These are phyloP conservation scores for Drosophila antonietae DNA, from an alignment of 2,888 invertebrate genomes.

Conservation along the genomic window DNA sequence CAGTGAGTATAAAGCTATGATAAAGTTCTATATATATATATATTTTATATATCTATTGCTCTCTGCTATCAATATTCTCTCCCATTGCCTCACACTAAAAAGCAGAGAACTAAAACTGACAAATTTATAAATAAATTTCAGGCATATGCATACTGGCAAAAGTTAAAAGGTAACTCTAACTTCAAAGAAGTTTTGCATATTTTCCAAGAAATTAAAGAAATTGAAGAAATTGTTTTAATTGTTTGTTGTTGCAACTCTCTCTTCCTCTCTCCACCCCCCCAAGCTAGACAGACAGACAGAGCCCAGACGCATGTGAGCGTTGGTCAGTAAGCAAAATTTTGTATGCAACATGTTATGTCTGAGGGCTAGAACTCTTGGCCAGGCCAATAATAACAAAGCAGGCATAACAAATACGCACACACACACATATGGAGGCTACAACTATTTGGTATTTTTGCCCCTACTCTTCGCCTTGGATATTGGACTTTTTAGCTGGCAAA, in stretches of 20 bases:
- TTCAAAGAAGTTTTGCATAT: conserved; percentile 59
- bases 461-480: conserved; percentile 15
- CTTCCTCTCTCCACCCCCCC: not conserved
- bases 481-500: conserved; percentile 60
- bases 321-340: conserved; percentile 12
- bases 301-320: not conserved
- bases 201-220: conserved; percentile 51
- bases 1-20: too few relatives aligned
- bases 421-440: conserved; percentile 35
- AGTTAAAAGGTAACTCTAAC: conserved; percentile 22
- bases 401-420: conserved; percentile 33
- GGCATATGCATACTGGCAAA: conserved; percentile 1
- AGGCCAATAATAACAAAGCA: conserved; percentile 70
- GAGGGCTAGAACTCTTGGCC: conserved; percentile 47
- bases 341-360: conserved; percentile 48
- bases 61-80: too few relatives aligned
- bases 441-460: conserved; percentile 53
- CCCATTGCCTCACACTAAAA: not conserved
- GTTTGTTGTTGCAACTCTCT: conserved; percentile 37
- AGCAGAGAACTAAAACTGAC: not conserved
- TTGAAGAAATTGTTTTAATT: conserved; percentile 73
- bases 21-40: too few relatives aligned
- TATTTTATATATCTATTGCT: too few relatives aligned
- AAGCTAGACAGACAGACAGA: not conserved
- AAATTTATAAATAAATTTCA: not conserved